Evolutionary conservation across 2,113 vertebrate species (phyloP), one percentile per base, ranked within the genome.

Genomic region (Mesitornis unicolor): DNA sequence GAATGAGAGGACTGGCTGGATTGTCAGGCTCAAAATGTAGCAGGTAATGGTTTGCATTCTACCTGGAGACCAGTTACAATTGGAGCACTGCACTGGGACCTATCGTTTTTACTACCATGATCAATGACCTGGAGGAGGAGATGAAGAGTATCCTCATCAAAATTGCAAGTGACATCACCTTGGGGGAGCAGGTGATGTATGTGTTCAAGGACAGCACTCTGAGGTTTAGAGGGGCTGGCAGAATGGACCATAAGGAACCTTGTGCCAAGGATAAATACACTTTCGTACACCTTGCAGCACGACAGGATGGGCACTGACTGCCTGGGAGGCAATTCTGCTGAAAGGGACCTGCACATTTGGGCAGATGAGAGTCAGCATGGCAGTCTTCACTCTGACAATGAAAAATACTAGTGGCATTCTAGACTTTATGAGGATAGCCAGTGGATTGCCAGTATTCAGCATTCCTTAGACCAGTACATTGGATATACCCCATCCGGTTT

Each of bases 231-330:
- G 43, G 21, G 29, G 29, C 28, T 56, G n/a, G 5, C 35, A 48
- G 67, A 21, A 25, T 3, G 12, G 50, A 21, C 26, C 1, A 0
- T 31, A 21, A 31, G 9, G 47, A 73, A 11, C 57, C 36, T 36
- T 0, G 0, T 54, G 79, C 50, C 16, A 22, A 31, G 26, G 57
- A 19, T 36, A 56, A 79, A 48, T n/a, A 29, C 2, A 7, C 1
- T 4, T 38, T 85, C 29, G 33, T 35, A 26, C 0, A 0, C 53
- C 14, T 73, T 78, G 35, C 19, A 35, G 3, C 29, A 25, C 19
- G 21, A 13, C 2, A 0, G 51, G 6, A 1, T 51, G 48, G 17
- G 35, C 43, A 42, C 38, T 50, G 51, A 15, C 35, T 68, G 65
- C 61, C 33, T 10, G 33, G 63, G 61, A 57, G 73, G 33, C 56